phyloP scores from a whole-genome alignment of 2,113 vertebrate species.

The Tetraodon nigroviridis region DNA sequence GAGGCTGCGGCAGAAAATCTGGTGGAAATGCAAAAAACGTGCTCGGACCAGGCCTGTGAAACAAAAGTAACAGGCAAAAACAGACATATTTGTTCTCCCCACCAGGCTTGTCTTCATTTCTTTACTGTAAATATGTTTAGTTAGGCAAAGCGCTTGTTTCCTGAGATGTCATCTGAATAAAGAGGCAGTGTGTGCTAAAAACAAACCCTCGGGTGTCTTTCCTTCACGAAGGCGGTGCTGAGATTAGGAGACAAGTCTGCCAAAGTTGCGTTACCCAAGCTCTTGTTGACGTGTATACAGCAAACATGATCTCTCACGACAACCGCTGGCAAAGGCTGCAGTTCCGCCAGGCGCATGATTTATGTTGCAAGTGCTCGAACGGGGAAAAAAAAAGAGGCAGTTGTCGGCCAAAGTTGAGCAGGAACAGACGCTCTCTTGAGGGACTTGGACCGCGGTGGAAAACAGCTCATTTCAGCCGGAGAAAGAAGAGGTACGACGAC shows the following conservation, averaged over 20 bases:
- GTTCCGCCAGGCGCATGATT: constrained; percentile 53
- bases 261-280: constrained; percentile 49
- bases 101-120: constrained; percentile 9
- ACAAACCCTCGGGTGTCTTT: constrained; percentile 50
- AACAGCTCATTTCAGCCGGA: neutral
- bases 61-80: constrained; percentile 9
- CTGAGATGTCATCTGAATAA: constrained; percentile 31
- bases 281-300: constrained; percentile 50
- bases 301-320: constrained; percentile 62
- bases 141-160: constrained; percentile 11
- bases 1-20: too few relatives aligned
- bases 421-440: constrained; percentile 26
- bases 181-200: constrained; percentile 32
- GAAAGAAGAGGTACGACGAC: neutral
- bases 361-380: constrained; percentile 31
- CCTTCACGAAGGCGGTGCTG: constrained; percentile 45
- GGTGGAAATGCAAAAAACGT: too few relatives aligned
- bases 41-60: constrained; percentile 4
- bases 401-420: constrained; percentile 46
- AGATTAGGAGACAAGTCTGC: constrained; percentile 55
- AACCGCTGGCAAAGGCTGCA: constrained; percentile 44
- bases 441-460: neutral
- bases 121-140: constrained; percentile 26
- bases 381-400: constrained; percentile 45
- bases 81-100: constrained; percentile 26